Base-by-base conservation (phyloP, 2,888 invertebrate genomes). In the Aleiodes alternator region DNA sequence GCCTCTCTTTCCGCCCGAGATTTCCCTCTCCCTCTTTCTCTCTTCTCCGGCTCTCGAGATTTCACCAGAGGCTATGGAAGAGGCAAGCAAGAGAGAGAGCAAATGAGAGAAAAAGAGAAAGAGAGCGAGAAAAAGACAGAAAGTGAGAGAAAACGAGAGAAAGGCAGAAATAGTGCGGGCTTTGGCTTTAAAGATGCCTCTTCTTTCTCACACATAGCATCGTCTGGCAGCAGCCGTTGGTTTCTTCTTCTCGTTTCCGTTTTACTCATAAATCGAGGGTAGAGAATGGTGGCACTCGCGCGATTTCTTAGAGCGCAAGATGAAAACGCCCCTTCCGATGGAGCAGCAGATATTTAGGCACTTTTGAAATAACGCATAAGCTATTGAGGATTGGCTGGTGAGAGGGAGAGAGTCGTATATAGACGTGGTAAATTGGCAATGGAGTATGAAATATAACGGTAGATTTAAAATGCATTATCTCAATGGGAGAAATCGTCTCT, bases 191-290 rank as follows among this genome's bases (percentile, higher is more conserved):
- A 23, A 16, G n/a, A 43, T 48, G 11, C 43, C 23, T 64, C 12
- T 64, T 48, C 59, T 57, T 57, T 57, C 57, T 31, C 55, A 4
- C 69, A 61, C 23, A 55, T 70, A 70, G 70, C 34, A 66, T 50
- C 56, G 50, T 56, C 69, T 72, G 64, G 64, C 69, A 73, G 69
- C 51, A 72, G 73, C 61, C 73, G 69, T 51, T 38, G 55, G 43
- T 11, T 64, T 9, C 43, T 23, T 38, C 61, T 61, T 38, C 23
- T 16, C 61, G 53, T 56, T 73, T 73, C 66, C 73, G 73, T 66
- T 66, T 64, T 4, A 9, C 69, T 69, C 73, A 64, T 73, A 73
- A 76, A 73, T 73, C 76, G 73, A 76, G 69, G 75, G 66, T 61
- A 75, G 66, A 61, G 43, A 64, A 64, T 64, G 43, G 64, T 56